Conservation (phyloP, 1,140 invertebrate species). For the Leptonema lineaticorne region DNA sequence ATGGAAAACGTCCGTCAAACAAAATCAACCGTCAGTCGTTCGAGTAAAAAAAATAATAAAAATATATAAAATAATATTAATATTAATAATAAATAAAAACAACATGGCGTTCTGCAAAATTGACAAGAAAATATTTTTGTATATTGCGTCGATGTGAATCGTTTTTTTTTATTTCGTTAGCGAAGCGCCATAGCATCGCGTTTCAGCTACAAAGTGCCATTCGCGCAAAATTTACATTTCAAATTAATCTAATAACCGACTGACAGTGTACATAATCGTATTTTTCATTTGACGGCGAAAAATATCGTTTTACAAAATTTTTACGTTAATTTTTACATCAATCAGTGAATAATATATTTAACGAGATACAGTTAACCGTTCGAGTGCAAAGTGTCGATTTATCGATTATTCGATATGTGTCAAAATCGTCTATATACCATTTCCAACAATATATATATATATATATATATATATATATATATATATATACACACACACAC, state of each 20-base stretch:
- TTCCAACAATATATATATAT: background rate
- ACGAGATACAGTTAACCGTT: background rate
- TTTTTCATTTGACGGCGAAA: too few species aligned
- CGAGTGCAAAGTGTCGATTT: background rate
- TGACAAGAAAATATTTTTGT: background rate
- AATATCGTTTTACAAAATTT: too few species aligned
- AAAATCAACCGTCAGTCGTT: background rate
- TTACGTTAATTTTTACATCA: background rate
- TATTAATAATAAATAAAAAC: background rate
- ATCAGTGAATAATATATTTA: background rate
- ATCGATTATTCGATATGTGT: background rate
- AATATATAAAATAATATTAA: too few species aligned
- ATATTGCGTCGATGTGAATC: background rate
- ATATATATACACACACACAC: background rate
- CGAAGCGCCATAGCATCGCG: background rate
- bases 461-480: background rate
- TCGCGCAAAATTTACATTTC: background rate
- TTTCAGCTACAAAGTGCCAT: conserved; percentile 8
- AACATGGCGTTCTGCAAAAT: background rate
- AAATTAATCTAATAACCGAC: background rate
- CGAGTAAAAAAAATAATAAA: too few species aligned
- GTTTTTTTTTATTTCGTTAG: background rate
- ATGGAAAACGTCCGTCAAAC: background rate
- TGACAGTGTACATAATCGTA: background rate
- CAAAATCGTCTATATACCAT: background rate